Conservation (phyloP, 2,113 vertebrate genomes). For the Condylura cristata region DNA sequence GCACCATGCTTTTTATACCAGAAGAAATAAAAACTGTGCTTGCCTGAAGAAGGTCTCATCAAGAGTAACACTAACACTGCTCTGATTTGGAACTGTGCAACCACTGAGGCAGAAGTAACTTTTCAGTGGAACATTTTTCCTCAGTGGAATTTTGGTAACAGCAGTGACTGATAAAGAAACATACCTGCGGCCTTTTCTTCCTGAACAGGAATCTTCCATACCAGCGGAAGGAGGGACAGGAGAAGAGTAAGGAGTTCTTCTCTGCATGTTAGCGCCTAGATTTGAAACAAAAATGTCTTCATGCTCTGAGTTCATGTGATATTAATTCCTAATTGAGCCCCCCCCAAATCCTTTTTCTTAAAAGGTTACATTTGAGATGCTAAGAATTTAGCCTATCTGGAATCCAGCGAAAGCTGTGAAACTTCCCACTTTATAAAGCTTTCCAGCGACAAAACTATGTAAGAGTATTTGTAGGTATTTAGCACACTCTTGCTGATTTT, state of each 20-base stretch:
- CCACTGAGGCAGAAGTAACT: background rate
- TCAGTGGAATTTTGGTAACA: background rate
- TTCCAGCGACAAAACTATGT: constrained; percentile 55
- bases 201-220: constrained; percentile 98
- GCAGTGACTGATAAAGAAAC: background rate
- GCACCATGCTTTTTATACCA: background rate
- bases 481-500: constrained; percentile 76
- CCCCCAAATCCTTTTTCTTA: background rate
- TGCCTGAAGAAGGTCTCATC: constrained; percentile 15
- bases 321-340: background rate
- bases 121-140: background rate
- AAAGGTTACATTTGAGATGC: constrained; percentile 34
- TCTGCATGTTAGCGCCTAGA: constrained; percentile 96
- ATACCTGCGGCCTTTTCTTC: constrained; percentile 94
- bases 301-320: background rate
- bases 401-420: constrained; percentile 32
- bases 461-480: constrained; percentile 51
- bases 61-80: background rate
- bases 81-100: background rate
- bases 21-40: constrained; percentile 19
- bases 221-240: constrained; percentile 94
- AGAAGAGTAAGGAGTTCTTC: constrained; percentile 97
- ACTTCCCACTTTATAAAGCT: constrained; percentile 63
- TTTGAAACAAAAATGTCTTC: constrained; percentile 59
- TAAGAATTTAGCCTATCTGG: constrained; percentile 18